Evolutionary conservation across 2,797 vertebrate genomes (phyloP).

Genomic region (Glossophaga mutica): DNA sequence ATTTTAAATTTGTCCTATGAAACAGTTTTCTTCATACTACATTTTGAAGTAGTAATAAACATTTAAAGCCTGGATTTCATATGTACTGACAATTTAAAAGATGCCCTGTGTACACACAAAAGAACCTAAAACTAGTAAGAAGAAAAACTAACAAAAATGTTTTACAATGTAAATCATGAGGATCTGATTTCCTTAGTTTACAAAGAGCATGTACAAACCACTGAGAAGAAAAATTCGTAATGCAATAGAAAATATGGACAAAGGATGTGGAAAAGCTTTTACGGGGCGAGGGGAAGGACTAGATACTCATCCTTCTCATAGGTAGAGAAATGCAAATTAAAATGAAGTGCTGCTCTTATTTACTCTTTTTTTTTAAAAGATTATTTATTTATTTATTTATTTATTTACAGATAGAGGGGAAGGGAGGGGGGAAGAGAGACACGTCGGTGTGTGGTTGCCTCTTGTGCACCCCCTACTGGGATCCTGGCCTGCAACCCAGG

Average conservation of each 20-base stretch:
- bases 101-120: not conserved
- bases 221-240: not conserved
- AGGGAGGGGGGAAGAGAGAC: too few species aligned
- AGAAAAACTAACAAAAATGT: not conserved
- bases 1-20: not conserved
- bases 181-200: not conserved
- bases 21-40: not conserved
- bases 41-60: not conserved
- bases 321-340: constrained; percentile 28
- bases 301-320: not conserved
- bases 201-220: not conserved
- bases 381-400: not conserved
- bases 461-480: too few species aligned
- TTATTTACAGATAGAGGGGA: not conserved
- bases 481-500: too few species aligned
- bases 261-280: not conserved
- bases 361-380: not conserved
- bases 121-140: not conserved
- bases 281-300: not conserved
- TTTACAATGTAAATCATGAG: not conserved
- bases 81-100: not conserved
- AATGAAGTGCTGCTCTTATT: not conserved
- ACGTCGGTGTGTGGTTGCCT: too few species aligned
- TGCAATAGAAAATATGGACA: not conserved
- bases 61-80: not conserved